Evolutionary conservation across 2,797 vertebrate species (phyloP).

Genomic region (Eptatretus atami): DNA sequence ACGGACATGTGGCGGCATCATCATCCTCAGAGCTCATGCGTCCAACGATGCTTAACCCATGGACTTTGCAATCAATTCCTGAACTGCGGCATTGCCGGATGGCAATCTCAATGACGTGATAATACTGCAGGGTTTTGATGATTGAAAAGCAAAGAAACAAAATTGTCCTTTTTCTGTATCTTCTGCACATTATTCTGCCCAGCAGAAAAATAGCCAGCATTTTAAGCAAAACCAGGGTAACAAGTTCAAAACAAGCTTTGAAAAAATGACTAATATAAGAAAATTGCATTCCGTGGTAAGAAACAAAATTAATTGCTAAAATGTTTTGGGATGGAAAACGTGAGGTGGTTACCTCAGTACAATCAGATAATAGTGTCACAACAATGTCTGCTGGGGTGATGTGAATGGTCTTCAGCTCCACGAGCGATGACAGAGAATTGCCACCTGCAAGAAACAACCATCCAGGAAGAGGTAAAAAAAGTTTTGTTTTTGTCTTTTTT

Average conservation of each 20-base stretch:
- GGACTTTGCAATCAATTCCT: conserved; percentile 92
- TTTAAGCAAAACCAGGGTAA: too few species aligned
- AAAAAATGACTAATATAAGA: too few species aligned
- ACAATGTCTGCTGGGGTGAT: conserved; percentile 77
- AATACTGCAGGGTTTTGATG: conserved; percentile 23
- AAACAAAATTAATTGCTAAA: too few species aligned
- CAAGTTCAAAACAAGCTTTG: too few species aligned
- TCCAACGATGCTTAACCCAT: conserved; percentile 50
- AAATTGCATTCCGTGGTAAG: too few species aligned
- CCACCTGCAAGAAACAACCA: conserved; percentile 24
- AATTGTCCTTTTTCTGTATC: conserved; percentile 5
- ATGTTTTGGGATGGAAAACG: too few species aligned
- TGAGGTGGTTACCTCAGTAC: conserved; percentile 34
- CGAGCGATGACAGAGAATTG: conserved; percentile 76
- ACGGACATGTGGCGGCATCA: conserved; percentile 59
- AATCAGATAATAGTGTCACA: conserved; percentile 53
- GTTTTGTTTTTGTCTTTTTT: too few species aligned
- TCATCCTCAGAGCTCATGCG: conserved; percentile 74
- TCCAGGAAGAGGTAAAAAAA: too few species aligned
- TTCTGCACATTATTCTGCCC: neutral
- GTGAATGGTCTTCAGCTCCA: conserved; percentile 79
- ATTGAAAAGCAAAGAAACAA: neutral
- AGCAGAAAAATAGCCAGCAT: neutral
- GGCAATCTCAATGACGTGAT: conserved; percentile 68
- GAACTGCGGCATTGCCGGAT: conserved; percentile 95